Evolutionary conservation across 2,888 invertebrate species (phyloP).

Genomic region (Acrocera orbiculus): DNA sequence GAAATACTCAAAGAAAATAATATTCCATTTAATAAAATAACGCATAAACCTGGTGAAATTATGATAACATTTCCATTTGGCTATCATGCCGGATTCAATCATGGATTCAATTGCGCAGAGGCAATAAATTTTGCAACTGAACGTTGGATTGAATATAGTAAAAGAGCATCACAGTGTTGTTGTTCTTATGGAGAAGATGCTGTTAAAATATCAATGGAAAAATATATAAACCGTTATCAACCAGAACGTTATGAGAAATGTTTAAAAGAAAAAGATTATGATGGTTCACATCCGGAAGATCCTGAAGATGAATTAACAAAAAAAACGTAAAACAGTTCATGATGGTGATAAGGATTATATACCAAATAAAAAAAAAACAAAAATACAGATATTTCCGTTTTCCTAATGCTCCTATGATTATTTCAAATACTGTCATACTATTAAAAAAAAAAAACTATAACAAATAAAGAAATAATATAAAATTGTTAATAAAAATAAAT

Average conservation of each 20-base stretch:
- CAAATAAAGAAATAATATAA: too few relatives aligned
- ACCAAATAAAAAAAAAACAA: too few relatives aligned
- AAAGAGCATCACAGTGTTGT: slow-evolving; percentile 57
- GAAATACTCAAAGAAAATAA: slow-evolving; percentile 10
- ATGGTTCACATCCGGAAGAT: slow-evolving; percentile 86
- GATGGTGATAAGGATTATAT: too few relatives aligned
- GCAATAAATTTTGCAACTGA: slow-evolving; percentile 90
- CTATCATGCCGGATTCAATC: slow-evolving; percentile 89
- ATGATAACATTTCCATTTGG: slow-evolving; percentile 96
- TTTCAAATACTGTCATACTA: too few relatives aligned
- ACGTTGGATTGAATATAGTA: slow-evolving; percentile 92
- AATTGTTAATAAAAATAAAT: too few relatives aligned
- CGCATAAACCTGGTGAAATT: slow-evolving; percentile 79
- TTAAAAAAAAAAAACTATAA: too few relatives aligned
- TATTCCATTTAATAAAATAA: slow-evolving; percentile 38
- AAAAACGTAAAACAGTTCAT: too few relatives aligned
- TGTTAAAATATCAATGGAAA: slow-evolving; percentile 93
- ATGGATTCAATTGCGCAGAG: slow-evolving; percentile 91
- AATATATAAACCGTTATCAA: slow-evolving; percentile 75
- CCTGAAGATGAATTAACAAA: too few relatives aligned
- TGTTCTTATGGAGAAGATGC: slow-evolving; percentile 44
- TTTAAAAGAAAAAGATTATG: slow-evolving; percentile 74
- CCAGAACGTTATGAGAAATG: slow-evolving; percentile 70
- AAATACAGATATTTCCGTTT: too few relatives aligned
- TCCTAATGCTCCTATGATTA: too few relatives aligned